Evolutionary conservation across 2,888 invertebrate genomes (phyloP).

Genomic region (Megamerina dolium): DNA sequence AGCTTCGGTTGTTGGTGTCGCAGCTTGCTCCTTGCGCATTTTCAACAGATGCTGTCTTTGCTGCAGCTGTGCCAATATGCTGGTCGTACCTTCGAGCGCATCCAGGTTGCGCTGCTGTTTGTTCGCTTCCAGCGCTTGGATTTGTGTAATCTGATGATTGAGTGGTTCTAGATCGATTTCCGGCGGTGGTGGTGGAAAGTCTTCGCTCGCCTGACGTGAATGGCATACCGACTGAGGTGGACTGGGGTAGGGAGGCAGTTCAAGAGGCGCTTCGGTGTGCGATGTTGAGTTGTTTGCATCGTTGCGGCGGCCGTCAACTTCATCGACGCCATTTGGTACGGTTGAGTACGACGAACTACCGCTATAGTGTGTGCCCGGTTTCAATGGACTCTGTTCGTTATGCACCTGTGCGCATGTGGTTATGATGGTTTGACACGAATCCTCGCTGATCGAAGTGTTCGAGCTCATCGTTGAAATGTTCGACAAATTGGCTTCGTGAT

Average conservation of each 20-base stretch:
- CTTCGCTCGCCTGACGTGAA: constrained; percentile 81
- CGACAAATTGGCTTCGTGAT: constrained; percentile 47
- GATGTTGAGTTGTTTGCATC: constrained; percentile 14
- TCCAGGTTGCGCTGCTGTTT: constrained; percentile 47
- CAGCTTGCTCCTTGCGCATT: constrained; percentile 49
- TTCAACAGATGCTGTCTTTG: constrained; percentile 57
- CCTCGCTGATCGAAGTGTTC: constrained; percentile 48
- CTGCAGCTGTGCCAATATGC: constrained; percentile 60
- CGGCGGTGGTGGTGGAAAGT: constrained; percentile 80
- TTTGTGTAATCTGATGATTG: constrained; percentile 56
- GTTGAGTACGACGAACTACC: constrained; percentile 3
- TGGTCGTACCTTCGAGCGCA: constrained; percentile 47
- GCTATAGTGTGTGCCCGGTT: constrained; percentile 44
- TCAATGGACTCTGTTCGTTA: constrained; percentile 69
- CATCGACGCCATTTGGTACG: constrained; percentile 60
- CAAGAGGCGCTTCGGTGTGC: constrained; percentile 42
- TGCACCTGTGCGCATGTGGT: constrained; percentile 77
- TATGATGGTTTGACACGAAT: constrained; percentile 63
- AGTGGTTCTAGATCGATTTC: constrained; percentile 61
- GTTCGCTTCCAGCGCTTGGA: constrained; percentile 46
- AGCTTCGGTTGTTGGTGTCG: constrained; percentile 29
- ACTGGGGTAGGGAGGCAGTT: constrained; percentile 75
- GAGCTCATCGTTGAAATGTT: constrained; percentile 49
- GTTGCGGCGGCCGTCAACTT: constrained; percentile 27
- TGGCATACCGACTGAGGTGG: constrained; percentile 71